Conservation (phyloP, 2,888 invertebrate genomes). For the Acanthosepion lycidas region DNA sequence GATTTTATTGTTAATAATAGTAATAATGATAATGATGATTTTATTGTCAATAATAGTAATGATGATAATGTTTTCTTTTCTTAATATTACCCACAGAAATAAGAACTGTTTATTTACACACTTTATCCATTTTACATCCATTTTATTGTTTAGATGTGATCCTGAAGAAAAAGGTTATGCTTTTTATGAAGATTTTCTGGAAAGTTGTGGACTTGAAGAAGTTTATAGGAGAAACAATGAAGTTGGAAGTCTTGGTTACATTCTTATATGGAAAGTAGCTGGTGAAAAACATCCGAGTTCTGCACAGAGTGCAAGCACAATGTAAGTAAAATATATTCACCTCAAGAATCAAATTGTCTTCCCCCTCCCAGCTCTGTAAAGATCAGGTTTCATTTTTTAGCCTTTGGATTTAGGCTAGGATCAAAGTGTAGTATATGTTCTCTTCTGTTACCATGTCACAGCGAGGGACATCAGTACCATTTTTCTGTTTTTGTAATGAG, state of each 20-base stretch:
- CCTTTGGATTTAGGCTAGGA: no score
- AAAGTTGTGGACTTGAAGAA: background rate
- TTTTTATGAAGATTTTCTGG: background rate
- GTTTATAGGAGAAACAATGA: background rate
- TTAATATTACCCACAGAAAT: background rate
- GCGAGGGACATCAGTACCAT: no score
- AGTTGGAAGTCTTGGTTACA: background rate
- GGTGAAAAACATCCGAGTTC: background rate
- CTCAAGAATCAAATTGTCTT: background rate
- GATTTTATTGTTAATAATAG: no score
- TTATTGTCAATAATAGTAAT: no score
- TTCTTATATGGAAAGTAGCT: background rate
- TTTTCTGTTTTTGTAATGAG: no score
- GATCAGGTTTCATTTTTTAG: no score
- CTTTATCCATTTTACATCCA: background rate
- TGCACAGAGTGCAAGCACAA: background rate
- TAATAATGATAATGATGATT: no score
- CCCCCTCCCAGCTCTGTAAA: no score
- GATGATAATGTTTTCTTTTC: no score
- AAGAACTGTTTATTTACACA: background rate
- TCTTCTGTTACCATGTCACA: no score
- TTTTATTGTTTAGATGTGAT: slow-evolving; percentile 24
- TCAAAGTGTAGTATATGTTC: no score
- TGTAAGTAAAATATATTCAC: background rate
- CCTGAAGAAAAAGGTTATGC: background rate